Base-by-base conservation (phyloP, 2,888 invertebrate genomes). In the Acrobasis repandana region DNA sequence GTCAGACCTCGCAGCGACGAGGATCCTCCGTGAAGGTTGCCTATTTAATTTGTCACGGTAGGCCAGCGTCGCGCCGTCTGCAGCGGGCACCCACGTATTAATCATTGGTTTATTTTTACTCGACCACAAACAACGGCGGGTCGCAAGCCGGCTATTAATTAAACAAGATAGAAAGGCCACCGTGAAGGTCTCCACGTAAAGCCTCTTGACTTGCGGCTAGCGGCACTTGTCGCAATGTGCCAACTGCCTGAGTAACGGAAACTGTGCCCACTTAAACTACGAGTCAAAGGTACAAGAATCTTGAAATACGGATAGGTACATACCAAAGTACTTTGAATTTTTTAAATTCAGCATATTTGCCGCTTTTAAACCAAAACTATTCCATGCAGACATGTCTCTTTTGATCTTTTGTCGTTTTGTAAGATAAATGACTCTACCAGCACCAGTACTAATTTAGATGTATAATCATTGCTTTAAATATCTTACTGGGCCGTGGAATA, bases 141-240 rank as follows among this genome's bases (percentile, higher is more conserved):
- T 66, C 63, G 57, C 69, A 68, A 70, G 64, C 65, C 68, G 67
- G 65, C 28, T 63, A 74, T 76, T 80, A 79, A 86, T 89, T 83
- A 79, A 82, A 79, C 79, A 71, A 74, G 75, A 75, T 82, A 75
- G 78, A 80, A 84, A 86, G 83, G 84, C 82, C 88, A 86, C 75
- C 84, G 83, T 74, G 82, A 87, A 88, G 87, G 85, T 79, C 79
- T 77, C 65, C 68, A 69, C 70, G 74, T 46, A 38, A 58, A 49
- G 49, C 36, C 49, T 49, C 36, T 58, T 50, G 58, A 49, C 33
- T 49, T 18, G 18, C 38, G 36, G 16, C 20, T 11, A 50, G 50
- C 18, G 43, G 43, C 43, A 18, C 20, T 20, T 38, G 20, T 8
- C 18, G 36, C 18, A 18, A 54, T 54, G 15, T 15, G 16, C 36